Evolutionary conservation across 2,797 vertebrate species (phyloP), one percentile per base, ranked within the genome.

Genomic region (Orestias chungarensis): DNA sequence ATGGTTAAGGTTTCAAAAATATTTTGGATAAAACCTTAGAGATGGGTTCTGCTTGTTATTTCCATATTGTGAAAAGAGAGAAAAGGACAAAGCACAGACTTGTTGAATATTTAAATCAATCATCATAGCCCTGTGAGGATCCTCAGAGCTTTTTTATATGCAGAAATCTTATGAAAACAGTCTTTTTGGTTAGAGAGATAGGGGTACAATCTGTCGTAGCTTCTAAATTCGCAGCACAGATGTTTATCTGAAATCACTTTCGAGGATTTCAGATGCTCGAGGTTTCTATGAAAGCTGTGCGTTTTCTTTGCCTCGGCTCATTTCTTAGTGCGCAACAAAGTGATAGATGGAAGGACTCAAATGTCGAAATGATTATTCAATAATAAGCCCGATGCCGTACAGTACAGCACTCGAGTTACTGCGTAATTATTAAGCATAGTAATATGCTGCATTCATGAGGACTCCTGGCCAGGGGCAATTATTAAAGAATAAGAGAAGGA

Each of bases 1-100:
- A 7, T 33, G 50, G 27, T 27, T 55, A 5, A 55, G 52, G 64
- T 77, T 65, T 72, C 35, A 23, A 1, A 3, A 81, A 71, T 84
- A 49, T 73, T 82, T 31, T 27, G 29, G 29, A 57, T 3, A 0
- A 68, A 68, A 74, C n/a, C n/a, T n/a, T n/a, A n/a, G n/a, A n/a
- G n/a, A n/a, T n/a, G n/a, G n/a, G n/a, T n/a, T n/a, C n/a, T n/a
- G n/a, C n/a, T n/a, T n/a, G n/a, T n/a, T n/a, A n/a, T n/a, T n/a
- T n/a, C n/a, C n/a, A n/a, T n/a, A n/a, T n/a, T 18, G 10, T 47
- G 46, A 52, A 50, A 27, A 15, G 25, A 17, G n/a, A 61, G 49
- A 25, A 52, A 44, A 52, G 66, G 23, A n/a, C 20, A 62, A 61
- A 61, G 8, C 57, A 61, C 50, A 6, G 4, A 40, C 18, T 55